Evolutionary conservation across 2,797 vertebrate species (phyloP), one percentile per base, ranked within the genome.

Genomic region (Cephalopachus bancanus): DNA sequence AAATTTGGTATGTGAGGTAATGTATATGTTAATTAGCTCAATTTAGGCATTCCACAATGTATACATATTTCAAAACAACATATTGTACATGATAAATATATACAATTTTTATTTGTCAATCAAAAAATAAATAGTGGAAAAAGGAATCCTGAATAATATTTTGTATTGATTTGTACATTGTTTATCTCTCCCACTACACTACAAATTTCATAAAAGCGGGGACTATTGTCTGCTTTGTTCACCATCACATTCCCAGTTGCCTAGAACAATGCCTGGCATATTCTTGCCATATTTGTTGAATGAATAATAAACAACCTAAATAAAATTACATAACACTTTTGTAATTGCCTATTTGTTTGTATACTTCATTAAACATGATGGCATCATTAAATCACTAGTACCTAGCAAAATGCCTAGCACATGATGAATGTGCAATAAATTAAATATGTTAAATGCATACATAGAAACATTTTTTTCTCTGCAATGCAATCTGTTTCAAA

Each of bases 361-460:
- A 59, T 57, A 33, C 6, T 51, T n/a, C 55, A 26, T 71, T 81
- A 85, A 59, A 33, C 49, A 89, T 49, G 12, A 80, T 53, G 79
- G 30, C 7, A 85, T 53, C n/a, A 74, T 44, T 85, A 62, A 24
- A 33, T 49, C 26, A 72, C 5, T 84, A 71, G 75, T 53, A 55
- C 9, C 53, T 57, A 87, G 51, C 33, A 62, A 83, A 74, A 83
- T 79, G 53, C 49, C 78, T 91, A 78, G 28, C 16, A 80, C 79
- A 19, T 67, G 72, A 84, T 51, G 11, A 6, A 22, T 81, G 20
- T 15, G 75, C n/a, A 87, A 26, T 89, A 93, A 91, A 93, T 92
- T 83, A 65, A 92, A 59, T 93, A 62, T 96, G 44, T 74, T 92
- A 80, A 96, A 80, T 89, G 26, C 7, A 53, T 67, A 83, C 17